A percentile compares a stretch with the other conserved stretches of the same genome.
These are phyloP conservation scores for Phyllotreta striolata DNA, from an alignment of 2,888 invertebrate genomes.

Conservation along the genomic window DNA sequence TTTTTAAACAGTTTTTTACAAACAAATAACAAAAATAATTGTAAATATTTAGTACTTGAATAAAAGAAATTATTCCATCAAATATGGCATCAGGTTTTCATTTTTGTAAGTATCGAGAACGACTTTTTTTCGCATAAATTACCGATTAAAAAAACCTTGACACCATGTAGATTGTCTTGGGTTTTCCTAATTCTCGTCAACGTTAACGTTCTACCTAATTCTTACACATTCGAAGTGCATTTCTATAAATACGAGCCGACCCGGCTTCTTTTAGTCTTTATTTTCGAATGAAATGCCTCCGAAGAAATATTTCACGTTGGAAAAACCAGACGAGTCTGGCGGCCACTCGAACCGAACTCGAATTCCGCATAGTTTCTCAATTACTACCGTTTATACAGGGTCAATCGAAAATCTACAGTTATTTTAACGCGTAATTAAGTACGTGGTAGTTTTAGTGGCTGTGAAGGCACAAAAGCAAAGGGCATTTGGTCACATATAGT, in stretches of 20 bases:
- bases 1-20: too few species aligned
- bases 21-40: too few species aligned
- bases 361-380: constrained; percentile 57
- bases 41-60: too few species aligned
- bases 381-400: constrained; percentile 1
- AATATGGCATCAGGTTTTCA: too few species aligned
- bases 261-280: constrained; percentile 14
- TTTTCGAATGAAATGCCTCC: constrained; percentile 38
- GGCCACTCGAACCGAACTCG: constrained; percentile 43
- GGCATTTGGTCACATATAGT: too few species aligned
- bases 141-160: neutral
- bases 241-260: constrained; percentile 42
- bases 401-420: neutral
- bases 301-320: constrained; percentile 45
- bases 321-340: constrained; percentile 60
- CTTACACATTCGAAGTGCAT: constrained; percentile 31
- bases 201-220: constrained; percentile 36
- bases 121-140: too few species aligned
- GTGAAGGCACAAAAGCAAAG: too few species aligned
- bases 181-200: constrained; percentile 40
- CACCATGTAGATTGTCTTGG: constrained; percentile 37
- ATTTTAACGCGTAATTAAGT: neutral
- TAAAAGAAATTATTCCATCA: too few species aligned
- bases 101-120: too few species aligned
- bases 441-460: too few species aligned